Percentiles rank a stretch among this genome's conserved stretches.
These are phyloP conservation scores for Montipora sp. DNA, from an alignment of 64 coral and sea anemone species.

Conservation along the genomic window DNA sequence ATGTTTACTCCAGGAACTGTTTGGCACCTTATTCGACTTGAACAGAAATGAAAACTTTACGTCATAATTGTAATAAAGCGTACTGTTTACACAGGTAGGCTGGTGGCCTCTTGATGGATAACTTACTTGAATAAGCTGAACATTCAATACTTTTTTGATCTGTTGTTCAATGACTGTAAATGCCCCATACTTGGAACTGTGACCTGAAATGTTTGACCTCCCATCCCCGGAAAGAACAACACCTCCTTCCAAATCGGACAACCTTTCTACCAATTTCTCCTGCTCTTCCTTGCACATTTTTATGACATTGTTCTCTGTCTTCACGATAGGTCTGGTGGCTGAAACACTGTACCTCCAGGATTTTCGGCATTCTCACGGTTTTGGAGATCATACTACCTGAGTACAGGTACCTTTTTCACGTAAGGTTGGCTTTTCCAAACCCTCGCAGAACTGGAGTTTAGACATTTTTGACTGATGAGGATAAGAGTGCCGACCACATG, in stretches of 20 bases:
- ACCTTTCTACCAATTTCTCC: neutral
- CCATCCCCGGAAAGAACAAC: constrained; percentile 10
- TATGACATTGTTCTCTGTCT: neutral
- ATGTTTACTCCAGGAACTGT: constrained; percentile 41
- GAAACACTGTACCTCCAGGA: constrained; percentile 2
- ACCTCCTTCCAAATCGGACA: neutral
- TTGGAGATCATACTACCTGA: neutral
- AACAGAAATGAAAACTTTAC: neutral
- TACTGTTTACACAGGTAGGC: too few species aligned
- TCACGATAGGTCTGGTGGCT: neutral
- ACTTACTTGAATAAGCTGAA: constrained; percentile 20
- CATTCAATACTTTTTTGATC: constrained; percentile 7
- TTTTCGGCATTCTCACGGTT: neutral
- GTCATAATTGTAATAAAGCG: neutral
- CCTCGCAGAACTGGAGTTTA: neutral
- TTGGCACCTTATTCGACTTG: constrained; percentile 35
- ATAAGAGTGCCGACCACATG: neutral
- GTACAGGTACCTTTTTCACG: neutral
- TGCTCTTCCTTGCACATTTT: constrained; percentile 10
- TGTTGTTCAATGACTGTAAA: constrained; percentile 15
- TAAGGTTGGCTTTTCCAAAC: neutral
- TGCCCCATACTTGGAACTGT: constrained; percentile 17
- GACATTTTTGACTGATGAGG: neutral
- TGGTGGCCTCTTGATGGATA: too few species aligned
- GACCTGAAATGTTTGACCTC: neutral